Percentiles rank a stretch among this genome's conserved stretches.
Conservation (phyloP, 2,888 invertebrate species). For the Apotomis turbidana region DNA sequence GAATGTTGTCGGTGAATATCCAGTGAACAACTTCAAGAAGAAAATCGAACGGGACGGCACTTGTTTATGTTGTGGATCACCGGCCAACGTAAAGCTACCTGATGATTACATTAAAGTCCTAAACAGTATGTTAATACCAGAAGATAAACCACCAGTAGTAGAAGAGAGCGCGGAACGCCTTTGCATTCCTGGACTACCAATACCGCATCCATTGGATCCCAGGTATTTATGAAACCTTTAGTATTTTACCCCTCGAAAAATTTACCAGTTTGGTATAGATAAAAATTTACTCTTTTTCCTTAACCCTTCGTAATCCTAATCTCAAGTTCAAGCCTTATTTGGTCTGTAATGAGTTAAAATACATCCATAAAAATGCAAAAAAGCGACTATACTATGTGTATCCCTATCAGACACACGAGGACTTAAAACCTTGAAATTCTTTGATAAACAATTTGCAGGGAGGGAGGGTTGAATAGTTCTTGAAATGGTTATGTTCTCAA, state of each 20-base stretch:
- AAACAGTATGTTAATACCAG: neutral
- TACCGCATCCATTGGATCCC: slow-evolving; percentile 29
- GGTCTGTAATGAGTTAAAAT: too few relatives aligned
- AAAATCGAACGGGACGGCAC: slow-evolving; percentile 24
- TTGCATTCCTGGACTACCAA: slow-evolving; percentile 31
- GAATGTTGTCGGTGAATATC: slow-evolving; percentile 31
- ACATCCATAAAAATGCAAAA: too few relatives aligned
- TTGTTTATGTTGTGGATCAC: slow-evolving; percentile 39
- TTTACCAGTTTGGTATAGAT: too few relatives aligned
- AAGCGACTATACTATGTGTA: too few relatives aligned
- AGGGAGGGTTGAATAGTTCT: too few relatives aligned
- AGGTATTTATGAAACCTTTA: slow-evolving; percentile 4
- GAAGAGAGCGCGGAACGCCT: neutral
- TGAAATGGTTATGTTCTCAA: neutral
- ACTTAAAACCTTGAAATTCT: too few relatives aligned
- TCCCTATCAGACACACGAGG: too few relatives aligned
- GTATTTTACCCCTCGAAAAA: too few relatives aligned
- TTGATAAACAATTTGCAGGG: too few relatives aligned
- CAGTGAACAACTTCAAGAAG: slow-evolving; percentile 6
- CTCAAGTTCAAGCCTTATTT: too few relatives aligned
- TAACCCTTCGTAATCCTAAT: too few relatives aligned
- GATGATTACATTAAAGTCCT: neutral
- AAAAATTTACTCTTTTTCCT: too few relatives aligned
- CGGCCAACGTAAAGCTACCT: slow-evolving; percentile 1
- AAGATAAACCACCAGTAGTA: neutral